Percentiles rank a stretch among this genome's conserved stretches.
phyloP scores from a whole-genome alignment of 2,113 vertebrate species.

The Indicator maculatus region DNA sequence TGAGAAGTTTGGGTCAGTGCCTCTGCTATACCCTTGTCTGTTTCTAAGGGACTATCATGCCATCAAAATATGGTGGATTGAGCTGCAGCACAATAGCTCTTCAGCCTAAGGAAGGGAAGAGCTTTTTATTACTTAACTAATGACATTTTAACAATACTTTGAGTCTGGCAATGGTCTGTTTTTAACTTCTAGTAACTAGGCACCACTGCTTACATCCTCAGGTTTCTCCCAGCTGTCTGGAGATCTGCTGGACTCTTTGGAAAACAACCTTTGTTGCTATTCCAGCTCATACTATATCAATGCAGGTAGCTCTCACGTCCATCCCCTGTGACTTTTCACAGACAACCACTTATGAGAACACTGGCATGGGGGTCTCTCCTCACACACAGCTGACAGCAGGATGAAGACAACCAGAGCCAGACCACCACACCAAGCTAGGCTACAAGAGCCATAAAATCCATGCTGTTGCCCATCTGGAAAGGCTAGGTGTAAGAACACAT shows the following conservation, averaged over 20 bases:
- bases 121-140: slow-evolving; percentile 15
- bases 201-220: background rate
- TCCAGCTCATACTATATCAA: background rate
- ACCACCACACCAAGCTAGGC: background rate
- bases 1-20: slow-evolving; percentile 20
- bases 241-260: background rate
- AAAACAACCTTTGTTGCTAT: background rate
- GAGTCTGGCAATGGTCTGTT: background rate
- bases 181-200: slow-evolving; percentile 1
- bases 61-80: background rate
- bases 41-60: background rate
- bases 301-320: background rate
- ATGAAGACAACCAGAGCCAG: background rate
- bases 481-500: background rate
- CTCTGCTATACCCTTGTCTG: background rate
- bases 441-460: background rate
- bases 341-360: background rate
- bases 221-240: background rate
- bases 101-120: background rate
- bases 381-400: background rate
- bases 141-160: slow-evolving; percentile 9
- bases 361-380: background rate
- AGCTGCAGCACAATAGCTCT: background rate
- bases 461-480: background rate
- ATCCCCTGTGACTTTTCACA: background rate